Evolutionary conservation across 2,888 invertebrate genomes (phyloP).

Genomic region (Lycia hirtaria): DNA sequence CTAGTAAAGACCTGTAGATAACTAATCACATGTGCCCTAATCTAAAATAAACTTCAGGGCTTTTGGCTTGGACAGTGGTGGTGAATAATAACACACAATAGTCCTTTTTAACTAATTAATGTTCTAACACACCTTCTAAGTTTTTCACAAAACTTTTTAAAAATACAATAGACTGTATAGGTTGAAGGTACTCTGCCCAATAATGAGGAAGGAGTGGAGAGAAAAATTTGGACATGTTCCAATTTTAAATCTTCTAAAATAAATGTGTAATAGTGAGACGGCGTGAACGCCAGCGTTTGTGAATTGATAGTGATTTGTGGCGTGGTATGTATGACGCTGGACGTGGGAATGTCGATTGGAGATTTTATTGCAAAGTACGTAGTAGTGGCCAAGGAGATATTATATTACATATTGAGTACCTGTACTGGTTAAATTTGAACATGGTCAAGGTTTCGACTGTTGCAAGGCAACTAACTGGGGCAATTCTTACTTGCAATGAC

Average conservation of each 20-base stretch:
- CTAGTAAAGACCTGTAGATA: not conserved
- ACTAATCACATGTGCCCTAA: constrained; percentile 25
- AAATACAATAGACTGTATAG: constrained; percentile 14
- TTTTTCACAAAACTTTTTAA: constrained; percentile 15
- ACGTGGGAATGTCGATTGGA: constrained; percentile 26
- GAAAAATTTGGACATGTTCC: constrained; percentile 77
- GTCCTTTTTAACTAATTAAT: constrained; percentile 1
- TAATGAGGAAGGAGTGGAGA: constrained; percentile 64
- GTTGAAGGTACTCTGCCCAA: constrained; percentile 30
- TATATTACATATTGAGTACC: too few species aligned
- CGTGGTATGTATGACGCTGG: constrained; percentile 37
- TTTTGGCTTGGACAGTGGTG: constrained; percentile 10
- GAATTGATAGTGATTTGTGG: constrained; percentile 53
- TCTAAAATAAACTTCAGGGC: constrained; percentile 38
- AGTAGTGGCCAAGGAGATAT: too few species aligned
- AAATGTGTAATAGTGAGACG: constrained; percentile 66
- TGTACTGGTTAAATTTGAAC: too few species aligned
- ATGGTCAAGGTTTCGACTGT: too few species aligned
- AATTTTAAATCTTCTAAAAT: constrained; percentile 80
- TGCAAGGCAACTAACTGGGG: too few species aligned
- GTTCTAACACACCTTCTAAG: constrained; percentile 41
- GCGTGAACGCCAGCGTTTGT: constrained; percentile 66
- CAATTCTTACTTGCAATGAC: not conserved
- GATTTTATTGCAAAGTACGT: constrained; percentile 5
- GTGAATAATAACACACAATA: not conserved